These are phyloP conservation scores for Eulemur macaco DNA, from an alignment of 2,113 vertebrate genomes.

Conservation along the genomic window DNA sequence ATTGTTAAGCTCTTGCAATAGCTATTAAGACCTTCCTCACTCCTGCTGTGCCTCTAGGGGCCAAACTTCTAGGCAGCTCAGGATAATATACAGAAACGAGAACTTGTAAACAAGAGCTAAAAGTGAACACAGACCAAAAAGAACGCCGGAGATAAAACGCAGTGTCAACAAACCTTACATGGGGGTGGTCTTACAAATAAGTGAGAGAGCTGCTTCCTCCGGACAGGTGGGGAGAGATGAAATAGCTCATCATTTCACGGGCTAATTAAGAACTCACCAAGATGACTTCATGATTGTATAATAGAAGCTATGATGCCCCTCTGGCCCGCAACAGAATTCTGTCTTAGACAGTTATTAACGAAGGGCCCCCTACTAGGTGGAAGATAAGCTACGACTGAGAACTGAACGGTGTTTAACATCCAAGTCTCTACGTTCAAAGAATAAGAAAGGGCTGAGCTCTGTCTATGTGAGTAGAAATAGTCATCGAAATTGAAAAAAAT, in stretches of 20 bases:
- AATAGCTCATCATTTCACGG: background rate
- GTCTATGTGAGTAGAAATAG: background rate
- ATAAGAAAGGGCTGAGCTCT: background rate
- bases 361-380: background rate
- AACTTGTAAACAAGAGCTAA: background rate
- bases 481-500: background rate
- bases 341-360: background rate
- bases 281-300: background rate
- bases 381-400: background rate
- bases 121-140: background rate
- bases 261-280: background rate
- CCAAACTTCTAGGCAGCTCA: background rate
- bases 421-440: background rate
- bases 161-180: background rate
- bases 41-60: background rate
- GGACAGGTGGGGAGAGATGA: background rate
- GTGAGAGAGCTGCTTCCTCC: background rate
- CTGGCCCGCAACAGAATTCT: background rate
- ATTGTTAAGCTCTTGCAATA: background rate
- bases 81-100: background rate
- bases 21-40: background rate
- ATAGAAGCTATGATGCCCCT: background rate
- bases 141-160: background rate
- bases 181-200: background rate
- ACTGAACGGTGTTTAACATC: background rate